These are phyloP conservation scores for Agrypnia vestita DNA, from an alignment of 1,140 invertebrate genomes.

Conservation along the genomic window DNA sequence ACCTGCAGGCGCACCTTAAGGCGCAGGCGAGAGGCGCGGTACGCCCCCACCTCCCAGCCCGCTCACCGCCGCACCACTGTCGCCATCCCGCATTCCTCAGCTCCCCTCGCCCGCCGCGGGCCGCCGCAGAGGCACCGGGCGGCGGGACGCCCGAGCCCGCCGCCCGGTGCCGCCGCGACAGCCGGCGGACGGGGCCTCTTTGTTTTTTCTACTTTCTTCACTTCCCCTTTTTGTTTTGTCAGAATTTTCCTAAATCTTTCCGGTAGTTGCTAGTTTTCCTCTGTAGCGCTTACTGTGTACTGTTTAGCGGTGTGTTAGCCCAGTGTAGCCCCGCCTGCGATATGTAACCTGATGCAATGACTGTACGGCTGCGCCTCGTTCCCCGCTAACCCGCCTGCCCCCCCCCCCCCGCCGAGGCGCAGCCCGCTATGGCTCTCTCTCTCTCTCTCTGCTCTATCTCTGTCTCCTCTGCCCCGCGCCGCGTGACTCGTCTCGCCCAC, in stretches of 20 bases:
- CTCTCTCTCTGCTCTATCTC: constrained; percentile 44
- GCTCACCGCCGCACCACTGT: constrained; percentile 49
- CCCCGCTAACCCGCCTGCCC: constrained; percentile 10
- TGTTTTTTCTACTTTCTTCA: constrained; percentile 55
- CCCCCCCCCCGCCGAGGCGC: constrained; percentile 40
- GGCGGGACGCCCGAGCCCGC: background rate
- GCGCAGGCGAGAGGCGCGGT: constrained; percentile 96
- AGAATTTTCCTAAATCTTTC: constrained; percentile 12
- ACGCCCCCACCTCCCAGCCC: constrained; percentile 75
- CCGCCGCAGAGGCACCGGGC: background rate
- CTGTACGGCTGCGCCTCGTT: constrained; percentile 44
- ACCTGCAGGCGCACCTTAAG: constrained; percentile 99
- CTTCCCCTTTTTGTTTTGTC: constrained; percentile 54
- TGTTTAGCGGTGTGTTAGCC: constrained; percentile 56
- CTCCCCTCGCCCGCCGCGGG: background rate
- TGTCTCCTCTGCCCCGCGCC: constrained; percentile 40
- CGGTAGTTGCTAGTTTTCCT: constrained; percentile 52
- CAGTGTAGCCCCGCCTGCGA: constrained; percentile 55
- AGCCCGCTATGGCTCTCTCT: constrained; percentile 51
- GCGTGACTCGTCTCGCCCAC: background rate
- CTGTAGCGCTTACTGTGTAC: constrained; percentile 59
- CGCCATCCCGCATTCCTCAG: constrained; percentile 63
- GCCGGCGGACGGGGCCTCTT: constrained; percentile 42
- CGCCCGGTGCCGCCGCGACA: constrained; percentile 33
- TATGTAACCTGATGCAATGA: constrained; percentile 62